Conservation (phyloP, 2,113 vertebrate species). For the Alosa alosa region DNA sequence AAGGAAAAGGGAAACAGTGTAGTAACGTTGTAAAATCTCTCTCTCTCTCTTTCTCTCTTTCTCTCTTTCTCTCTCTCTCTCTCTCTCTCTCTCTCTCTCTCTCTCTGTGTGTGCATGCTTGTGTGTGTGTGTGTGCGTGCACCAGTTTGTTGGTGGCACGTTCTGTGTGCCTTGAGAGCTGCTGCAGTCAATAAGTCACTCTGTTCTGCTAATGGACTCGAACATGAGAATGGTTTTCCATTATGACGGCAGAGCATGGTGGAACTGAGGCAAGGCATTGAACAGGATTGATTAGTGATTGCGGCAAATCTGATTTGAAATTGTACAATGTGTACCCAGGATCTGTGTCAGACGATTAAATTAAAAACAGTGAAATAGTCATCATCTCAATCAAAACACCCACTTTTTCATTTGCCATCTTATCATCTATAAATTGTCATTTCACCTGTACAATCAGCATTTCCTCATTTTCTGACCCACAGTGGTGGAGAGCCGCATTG, state of each 20-base stretch:
- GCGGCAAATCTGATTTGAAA: background rate
- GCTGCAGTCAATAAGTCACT: constrained; percentile 28
- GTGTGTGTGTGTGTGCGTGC: constrained; percentile 26
- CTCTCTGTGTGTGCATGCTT: background rate
- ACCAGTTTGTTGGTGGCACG: background rate
- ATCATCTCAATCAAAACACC: background rate
- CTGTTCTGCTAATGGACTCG: constrained; percentile 40
- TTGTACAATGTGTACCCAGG: background rate
- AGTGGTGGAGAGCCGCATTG: background rate
- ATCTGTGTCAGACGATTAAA: background rate
- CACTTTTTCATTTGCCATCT: background rate
- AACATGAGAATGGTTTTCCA: constrained; percentile 27
- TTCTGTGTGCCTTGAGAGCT: background rate
- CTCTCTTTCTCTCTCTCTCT: no score
- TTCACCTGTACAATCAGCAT: background rate
- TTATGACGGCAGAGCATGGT: background rate
- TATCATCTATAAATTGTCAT: background rate
- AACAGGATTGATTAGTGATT: background rate
- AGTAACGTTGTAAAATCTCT: background rate
- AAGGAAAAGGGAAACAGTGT: background rate
- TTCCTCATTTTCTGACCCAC: background rate
- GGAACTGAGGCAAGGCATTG: background rate
- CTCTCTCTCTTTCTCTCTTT: background rate
- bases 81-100: no score
- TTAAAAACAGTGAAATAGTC: background rate